Evolutionary conservation across 2,888 invertebrate species (phyloP), one percentile per base, ranked within the genome.

Genomic region (Schrankia costaestrigalis): DNA sequence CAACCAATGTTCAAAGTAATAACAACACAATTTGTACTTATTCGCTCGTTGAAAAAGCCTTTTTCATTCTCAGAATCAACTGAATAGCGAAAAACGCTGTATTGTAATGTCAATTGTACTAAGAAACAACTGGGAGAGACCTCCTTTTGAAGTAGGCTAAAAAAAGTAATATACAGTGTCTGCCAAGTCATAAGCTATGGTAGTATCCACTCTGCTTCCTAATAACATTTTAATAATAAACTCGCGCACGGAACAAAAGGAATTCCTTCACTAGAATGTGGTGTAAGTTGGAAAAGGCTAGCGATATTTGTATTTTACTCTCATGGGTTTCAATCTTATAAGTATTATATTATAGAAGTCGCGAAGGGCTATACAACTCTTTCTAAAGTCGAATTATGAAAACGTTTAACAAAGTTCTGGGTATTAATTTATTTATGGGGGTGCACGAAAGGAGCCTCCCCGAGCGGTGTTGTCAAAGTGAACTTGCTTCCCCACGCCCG

Each of bases 161-260:
- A 52, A 56, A 48, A 56, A 48, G 54, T 42, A 54, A 54, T 62
- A 63, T 55, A 51, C 56, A 48, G 45, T 53, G 54, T 48, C 57
- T 55, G 58, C 55, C 53, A 59, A 51, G 58, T 53, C 57, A 56
- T 61, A 65, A 54, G 62, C 66, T 61, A 56, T 50, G 41, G 59
- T 42, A 46, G 60, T 58, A 66, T 56, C 58, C 44, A 58, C 57
- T 58, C 56, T 48, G 60, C 66, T 63, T 58, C 63, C 67, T 78
- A 75, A 80, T 77, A 79, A 75, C 71, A 74, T 77, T 81, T 80
- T 78, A 80, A 78, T 79, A 79, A 77, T 78, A 79, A 73, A 76
- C 68, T 71, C 60, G 62, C 56, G 55, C 50, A 63, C 56, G 49
- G 56, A 62, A 63, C 68, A 65, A 65, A 59, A 63, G 50, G 58